Percentiles rank a stretch among this genome's conserved stretches.
These are phyloP conservation scores for Spatula clypeata DNA, from an alignment of 2,797 vertebrate species.

Conservation along the genomic window DNA sequence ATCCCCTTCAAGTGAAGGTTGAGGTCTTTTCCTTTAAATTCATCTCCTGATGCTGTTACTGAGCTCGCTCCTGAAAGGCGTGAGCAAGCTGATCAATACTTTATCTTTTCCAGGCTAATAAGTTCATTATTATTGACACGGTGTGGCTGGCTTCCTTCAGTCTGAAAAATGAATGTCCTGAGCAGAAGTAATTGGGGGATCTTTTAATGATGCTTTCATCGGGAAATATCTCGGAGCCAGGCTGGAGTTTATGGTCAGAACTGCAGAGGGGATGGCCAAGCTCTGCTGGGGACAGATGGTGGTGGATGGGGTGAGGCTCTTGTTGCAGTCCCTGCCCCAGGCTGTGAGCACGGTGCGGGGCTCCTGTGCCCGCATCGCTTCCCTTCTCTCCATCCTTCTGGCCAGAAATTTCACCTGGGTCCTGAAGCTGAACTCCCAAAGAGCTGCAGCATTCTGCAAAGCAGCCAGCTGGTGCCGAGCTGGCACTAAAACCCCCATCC, in stretches of 20 bases:
- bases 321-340: not conserved
- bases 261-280: not conserved
- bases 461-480: not conserved
- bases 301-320: not conserved
- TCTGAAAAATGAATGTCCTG: not conserved
- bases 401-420: not conserved
- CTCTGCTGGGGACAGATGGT: not conserved
- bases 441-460: not conserved
- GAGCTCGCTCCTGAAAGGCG: not conserved
- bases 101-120: not conserved
- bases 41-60: not conserved
- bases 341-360: not conserved
- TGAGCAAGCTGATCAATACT: not conserved
- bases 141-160: not conserved
- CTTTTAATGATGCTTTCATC: not conserved
- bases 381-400: not conserved
- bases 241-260: not conserved
- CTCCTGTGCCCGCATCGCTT: not conserved
- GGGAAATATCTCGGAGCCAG: not conserved
- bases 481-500: fast-evolving
- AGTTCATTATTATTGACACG: not conserved
- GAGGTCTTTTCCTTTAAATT: not conserved
- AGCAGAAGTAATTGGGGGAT: not conserved
- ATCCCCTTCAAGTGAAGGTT: not conserved
- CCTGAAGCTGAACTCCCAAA: not conserved